Evolutionary conservation across 2,888 invertebrate genomes (phyloP).

Genomic region (Dryobota labecula): DNA sequence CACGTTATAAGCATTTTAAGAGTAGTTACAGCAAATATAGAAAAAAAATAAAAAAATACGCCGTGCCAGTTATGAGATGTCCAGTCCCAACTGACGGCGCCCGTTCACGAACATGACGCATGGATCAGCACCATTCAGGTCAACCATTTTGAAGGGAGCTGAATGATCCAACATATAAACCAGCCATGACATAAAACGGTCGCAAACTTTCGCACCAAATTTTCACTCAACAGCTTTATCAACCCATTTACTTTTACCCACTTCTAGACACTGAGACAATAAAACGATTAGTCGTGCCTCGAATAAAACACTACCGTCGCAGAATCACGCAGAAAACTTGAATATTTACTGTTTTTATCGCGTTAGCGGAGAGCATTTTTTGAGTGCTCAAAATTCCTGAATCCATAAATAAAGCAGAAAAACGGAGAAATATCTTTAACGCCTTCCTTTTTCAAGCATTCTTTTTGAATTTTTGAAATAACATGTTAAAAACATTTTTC

Average conservation of each 20-base stretch:
- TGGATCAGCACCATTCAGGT: too few relatives aligned
- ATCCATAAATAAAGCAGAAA: constrained; percentile 2
- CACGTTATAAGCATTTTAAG: too few relatives aligned
- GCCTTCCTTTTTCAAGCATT: constrained; percentile 1
- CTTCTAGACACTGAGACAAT: constrained; percentile 4
- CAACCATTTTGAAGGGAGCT: too few relatives aligned
- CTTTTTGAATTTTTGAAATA: constrained; percentile 5
- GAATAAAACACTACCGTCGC: neutral
- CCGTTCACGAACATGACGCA: too few relatives aligned
- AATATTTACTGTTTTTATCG: constrained; percentile 24
- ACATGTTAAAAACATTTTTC: constrained; percentile 40
- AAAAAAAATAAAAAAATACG: too few relatives aligned
- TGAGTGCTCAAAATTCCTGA: constrained; percentile 3
- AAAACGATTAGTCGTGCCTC: constrained; percentile 15
- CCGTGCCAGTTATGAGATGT: too few relatives aligned
- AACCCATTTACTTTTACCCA: constrained; percentile 3
- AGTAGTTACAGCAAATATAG: too few relatives aligned
- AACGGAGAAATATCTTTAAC: neutral
- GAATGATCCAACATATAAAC: too few relatives aligned
- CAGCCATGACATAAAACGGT: constrained; percentile 4
- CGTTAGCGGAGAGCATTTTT: neutral
- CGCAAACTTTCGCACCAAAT: neutral
- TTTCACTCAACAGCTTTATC: neutral
- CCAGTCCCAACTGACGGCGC: too few relatives aligned
- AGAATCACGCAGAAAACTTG: constrained; percentile 14